A percentile compares a stretch with the other conserved stretches of the same genome.
phyloP scores from a whole-genome alignment of 1,140 invertebrate species.

The Diorhabda sublineata region DNA sequence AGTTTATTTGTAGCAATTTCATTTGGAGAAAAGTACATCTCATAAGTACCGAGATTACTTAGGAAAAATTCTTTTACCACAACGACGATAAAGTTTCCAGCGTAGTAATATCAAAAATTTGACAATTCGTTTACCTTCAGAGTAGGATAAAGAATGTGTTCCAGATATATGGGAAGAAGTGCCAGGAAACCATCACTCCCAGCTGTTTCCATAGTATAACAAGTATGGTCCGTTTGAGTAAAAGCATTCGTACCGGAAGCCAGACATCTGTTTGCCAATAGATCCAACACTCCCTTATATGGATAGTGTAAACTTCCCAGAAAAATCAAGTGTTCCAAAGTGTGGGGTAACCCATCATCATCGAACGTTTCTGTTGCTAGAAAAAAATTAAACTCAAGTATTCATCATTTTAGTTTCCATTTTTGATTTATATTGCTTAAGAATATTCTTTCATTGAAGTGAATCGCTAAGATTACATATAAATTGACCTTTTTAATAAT shows the following conservation, averaged over 20 bases:
- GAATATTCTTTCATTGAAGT: too few species aligned
- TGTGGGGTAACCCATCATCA: constrained; percentile 90
- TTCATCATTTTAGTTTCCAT: too few species aligned
- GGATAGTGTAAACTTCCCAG: constrained; percentile 87
- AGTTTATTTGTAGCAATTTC: too few species aligned
- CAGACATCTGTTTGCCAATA: constrained; percentile 82
- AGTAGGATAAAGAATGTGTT: constrained; percentile 83
- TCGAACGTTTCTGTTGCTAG: constrained; percentile 84
- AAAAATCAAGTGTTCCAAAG: constrained; percentile 88
- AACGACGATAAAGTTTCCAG: too few species aligned
- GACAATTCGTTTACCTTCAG: constrained; percentile 59
- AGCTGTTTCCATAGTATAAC: constrained; percentile 83
- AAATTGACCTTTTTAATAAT: too few species aligned
- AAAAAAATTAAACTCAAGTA: background rate
- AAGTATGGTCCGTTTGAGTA: constrained; percentile 81
- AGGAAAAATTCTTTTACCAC: too few species aligned
- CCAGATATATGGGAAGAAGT: constrained; percentile 84
- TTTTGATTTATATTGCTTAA: too few species aligned
- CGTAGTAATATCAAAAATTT: too few species aligned
- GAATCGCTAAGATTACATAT: too few species aligned
- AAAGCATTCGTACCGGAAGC: constrained; percentile 88
- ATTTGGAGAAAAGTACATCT: too few species aligned
- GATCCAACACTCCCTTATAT: constrained; percentile 83
- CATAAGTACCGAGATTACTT: too few species aligned
- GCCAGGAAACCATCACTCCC: constrained; percentile 83